These are phyloP conservation scores for Paraescarpia echinospica DNA, from an alignment of 1,140 invertebrate genomes.

Conservation along the genomic window DNA sequence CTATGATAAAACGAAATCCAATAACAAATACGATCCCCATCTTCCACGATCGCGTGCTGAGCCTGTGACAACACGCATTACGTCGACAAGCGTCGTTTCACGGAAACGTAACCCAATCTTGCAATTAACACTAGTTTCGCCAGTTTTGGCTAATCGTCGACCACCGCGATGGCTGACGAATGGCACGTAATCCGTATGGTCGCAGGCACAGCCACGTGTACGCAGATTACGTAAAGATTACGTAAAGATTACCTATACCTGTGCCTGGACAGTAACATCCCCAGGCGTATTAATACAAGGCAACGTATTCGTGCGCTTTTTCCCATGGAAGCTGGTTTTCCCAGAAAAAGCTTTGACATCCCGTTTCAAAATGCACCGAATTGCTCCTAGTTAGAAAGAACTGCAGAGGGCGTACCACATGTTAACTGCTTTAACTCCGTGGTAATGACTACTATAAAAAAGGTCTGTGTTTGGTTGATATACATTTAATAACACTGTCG, in stretches of 20 bases:
- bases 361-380: neutral
- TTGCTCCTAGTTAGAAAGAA: neutral
- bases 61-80: neutral
- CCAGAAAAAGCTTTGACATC: neutral
- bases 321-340: neutral
- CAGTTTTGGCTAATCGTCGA: neutral
- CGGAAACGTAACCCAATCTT: neutral
- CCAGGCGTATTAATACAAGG: neutral
- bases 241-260: too few relatives aligned
- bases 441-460: neutral
- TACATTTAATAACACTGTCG: neutral
- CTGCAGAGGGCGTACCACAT: neutral
- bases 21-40: neutral
- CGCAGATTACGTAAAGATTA: neutral
- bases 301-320: neutral
- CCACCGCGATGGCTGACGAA: neutral
- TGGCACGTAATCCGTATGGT: neutral
- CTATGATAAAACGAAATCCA: neutral
- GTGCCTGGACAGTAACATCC: too few relatives aligned
- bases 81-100: neutral
- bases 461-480: neutral
- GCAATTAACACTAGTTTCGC: neutral
- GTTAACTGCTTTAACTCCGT: neutral
- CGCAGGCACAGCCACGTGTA: neutral
- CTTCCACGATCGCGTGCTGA: neutral